A percentile compares a stretch with the other conserved stretches of the same genome.
Conservation (phyloP, 2,113 vertebrate genomes). For the Laticauda laticaudata region DNA sequence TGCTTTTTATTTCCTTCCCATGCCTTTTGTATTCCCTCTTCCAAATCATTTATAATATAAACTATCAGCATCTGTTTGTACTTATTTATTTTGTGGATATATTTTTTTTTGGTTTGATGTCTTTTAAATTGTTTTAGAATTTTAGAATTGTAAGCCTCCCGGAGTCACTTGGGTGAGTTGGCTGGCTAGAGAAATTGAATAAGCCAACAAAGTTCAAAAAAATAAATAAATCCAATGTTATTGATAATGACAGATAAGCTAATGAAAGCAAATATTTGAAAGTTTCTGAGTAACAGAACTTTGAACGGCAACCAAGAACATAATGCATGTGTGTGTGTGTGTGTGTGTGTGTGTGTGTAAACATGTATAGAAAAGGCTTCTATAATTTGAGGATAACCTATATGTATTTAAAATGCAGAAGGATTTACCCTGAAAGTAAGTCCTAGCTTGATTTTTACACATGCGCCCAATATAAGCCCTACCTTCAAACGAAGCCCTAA, state of each 20-base stretch:
- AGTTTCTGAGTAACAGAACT: neutral
- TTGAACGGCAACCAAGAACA: neutral
- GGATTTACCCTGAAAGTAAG: neutral
- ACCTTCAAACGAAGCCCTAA: too few relatives aligned
- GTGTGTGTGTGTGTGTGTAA: neutral
- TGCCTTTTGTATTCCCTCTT: neutral
- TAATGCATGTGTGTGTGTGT: neutral
- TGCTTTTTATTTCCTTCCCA: neutral
- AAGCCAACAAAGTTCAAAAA: neutral
- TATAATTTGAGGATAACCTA: neutral
- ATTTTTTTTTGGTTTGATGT: neutral
- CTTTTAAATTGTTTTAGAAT: neutral
- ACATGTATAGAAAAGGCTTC: too few relatives aligned
- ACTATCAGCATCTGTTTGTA: neutral
- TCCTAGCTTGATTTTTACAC: too few relatives aligned
- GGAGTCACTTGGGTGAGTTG: neutral
- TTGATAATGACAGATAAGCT: neutral
- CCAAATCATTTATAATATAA: neutral
- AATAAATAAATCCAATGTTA: neutral
- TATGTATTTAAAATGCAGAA: neutral
- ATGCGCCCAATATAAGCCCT: too few relatives aligned
- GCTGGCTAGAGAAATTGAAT: neutral
- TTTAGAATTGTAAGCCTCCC: neutral
- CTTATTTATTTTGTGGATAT: neutral
- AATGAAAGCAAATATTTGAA: neutral